These are phyloP conservation scores for Pelvicachromis taeniatus DNA, from an alignment of 2,113 vertebrate genomes.

Conservation along the genomic window DNA sequence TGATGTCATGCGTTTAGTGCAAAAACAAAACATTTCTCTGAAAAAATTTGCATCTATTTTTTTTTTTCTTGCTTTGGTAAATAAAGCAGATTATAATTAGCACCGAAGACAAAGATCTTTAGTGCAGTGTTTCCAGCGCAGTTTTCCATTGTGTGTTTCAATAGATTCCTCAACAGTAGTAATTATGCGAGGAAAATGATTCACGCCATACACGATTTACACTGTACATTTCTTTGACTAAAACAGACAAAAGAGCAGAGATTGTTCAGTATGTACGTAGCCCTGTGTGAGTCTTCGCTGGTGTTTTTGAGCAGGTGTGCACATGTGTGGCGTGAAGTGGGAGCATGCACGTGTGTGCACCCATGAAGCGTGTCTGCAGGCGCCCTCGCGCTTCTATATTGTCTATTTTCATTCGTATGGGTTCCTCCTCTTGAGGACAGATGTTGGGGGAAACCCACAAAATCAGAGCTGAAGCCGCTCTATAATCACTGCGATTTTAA, in stretches of 20 bases:
- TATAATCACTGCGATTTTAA: conserved; percentile 75
- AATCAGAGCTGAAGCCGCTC: conserved; percentile 66
- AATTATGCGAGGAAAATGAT: background rate
- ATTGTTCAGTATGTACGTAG: background rate
- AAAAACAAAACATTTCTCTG: background rate
- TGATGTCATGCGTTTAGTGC: background rate
- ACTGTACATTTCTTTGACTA: background rate
- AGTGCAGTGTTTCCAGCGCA: background rate
- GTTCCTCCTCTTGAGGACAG: conserved; percentile 57
- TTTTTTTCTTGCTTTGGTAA: background rate
- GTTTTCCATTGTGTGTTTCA: background rate
- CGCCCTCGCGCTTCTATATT: background rate
- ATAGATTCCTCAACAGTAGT: background rate
- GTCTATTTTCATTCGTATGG: conserved; percentile 49
- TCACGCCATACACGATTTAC: background rate
- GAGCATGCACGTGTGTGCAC: background rate
- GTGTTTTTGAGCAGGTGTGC: background rate
- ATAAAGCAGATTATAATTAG: background rate
- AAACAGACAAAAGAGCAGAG: background rate
- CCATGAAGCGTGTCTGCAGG: background rate
- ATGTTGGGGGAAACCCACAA: conserved; percentile 69
- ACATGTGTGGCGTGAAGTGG: background rate
- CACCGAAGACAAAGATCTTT: background rate
- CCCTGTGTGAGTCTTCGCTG: background rate
- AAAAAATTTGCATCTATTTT: background rate